Evolutionary conservation across 2,797 vertebrate genomes (phyloP).

Genomic region (Acestrorhynchus altus): DNA sequence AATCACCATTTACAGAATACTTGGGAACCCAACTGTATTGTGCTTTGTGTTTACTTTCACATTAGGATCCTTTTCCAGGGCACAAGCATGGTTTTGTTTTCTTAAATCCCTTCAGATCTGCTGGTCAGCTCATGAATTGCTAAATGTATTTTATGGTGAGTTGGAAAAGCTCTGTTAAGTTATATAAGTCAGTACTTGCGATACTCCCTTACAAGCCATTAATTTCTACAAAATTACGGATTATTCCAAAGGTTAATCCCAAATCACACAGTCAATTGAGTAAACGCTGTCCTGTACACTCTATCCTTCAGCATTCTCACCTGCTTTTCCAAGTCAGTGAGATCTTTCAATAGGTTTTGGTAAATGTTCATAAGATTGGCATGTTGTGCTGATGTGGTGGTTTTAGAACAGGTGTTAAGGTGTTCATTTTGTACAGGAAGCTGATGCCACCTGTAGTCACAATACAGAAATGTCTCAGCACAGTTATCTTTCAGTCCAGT

Average conservation of each 20-base stretch:
- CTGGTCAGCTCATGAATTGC: conserved; percentile 47
- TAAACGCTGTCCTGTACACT: background rate
- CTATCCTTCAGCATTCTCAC: background rate
- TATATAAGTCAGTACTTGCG: conserved; percentile 3
- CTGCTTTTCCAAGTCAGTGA: background rate
- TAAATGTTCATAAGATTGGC: background rate
- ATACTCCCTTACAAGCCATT: conserved; percentile 17
- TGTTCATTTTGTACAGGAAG: conserved; percentile 26
- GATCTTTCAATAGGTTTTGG: background rate
- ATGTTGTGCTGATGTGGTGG: background rate
- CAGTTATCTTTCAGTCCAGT: background rate
- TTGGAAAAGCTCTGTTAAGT: conserved; percentile 44
- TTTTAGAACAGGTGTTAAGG: background rate
- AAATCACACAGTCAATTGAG: conserved; percentile 5
- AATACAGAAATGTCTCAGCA: conserved; percentile 28
- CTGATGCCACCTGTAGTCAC: conserved; percentile 53
- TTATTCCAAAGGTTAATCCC: conserved; percentile 50
- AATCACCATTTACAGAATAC: background rate
- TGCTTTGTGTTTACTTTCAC: conserved; percentile 60
- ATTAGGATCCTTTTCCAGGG: conserved; percentile 55
- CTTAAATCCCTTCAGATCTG: conserved; percentile 5
- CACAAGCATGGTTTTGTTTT: conserved; percentile 41
- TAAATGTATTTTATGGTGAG: conserved; percentile 40
- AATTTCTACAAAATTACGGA: conserved; percentile 37
- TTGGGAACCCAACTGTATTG: background rate